These are phyloP conservation scores for Sturmia bella DNA, from an alignment of 2,888 invertebrate genomes.

Conservation along the genomic window DNA sequence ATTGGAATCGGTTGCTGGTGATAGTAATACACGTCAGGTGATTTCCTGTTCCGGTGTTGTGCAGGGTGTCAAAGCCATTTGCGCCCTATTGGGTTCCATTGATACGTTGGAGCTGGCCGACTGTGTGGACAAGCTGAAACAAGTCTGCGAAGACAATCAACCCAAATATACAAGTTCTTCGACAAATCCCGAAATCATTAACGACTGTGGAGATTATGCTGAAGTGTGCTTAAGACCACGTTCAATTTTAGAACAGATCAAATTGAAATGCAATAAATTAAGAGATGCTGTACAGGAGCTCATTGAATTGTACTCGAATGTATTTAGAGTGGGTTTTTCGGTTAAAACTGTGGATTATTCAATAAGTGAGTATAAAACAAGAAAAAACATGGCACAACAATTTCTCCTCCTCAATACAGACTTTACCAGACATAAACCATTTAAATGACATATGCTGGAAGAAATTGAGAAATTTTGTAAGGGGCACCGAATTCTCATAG, in stretches of 20 bases:
- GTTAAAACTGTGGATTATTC: slow-evolving; percentile 85
- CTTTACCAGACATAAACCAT: too few relatives aligned
- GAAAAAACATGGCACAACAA: neutral
- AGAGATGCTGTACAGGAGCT: slow-evolving; percentile 91
- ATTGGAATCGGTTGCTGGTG: slow-evolving; percentile 86
- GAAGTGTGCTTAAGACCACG: slow-evolving; percentile 85
- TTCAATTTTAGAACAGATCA: slow-evolving; percentile 85
- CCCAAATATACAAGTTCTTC: slow-evolving; percentile 74
- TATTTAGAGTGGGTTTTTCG: slow-evolving; percentile 92
- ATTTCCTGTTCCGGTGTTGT: slow-evolving; percentile 88
- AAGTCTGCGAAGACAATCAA: slow-evolving; percentile 78
- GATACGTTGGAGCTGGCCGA: slow-evolving; percentile 94
- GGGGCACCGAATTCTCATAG: too few relatives aligned
- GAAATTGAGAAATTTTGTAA: too few relatives aligned
- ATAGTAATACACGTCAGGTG: slow-evolving; percentile 83
- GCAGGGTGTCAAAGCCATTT: slow-evolving; percentile 96
- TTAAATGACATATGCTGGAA: too few relatives aligned
- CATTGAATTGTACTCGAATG: slow-evolving; percentile 92
- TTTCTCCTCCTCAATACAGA: too few relatives aligned
- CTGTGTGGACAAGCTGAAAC: slow-evolving; percentile 84
- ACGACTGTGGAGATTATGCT: slow-evolving; percentile 87
- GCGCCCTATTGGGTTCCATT: slow-evolving; percentile 92
- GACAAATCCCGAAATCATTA: slow-evolving; percentile 85
- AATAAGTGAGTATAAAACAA: slow-evolving; percentile 80
- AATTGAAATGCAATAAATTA: slow-evolving; percentile 87